These are phyloP conservation scores for Diarsia dahlii DNA, from an alignment of 2,888 invertebrate genomes.

Conservation along the genomic window DNA sequence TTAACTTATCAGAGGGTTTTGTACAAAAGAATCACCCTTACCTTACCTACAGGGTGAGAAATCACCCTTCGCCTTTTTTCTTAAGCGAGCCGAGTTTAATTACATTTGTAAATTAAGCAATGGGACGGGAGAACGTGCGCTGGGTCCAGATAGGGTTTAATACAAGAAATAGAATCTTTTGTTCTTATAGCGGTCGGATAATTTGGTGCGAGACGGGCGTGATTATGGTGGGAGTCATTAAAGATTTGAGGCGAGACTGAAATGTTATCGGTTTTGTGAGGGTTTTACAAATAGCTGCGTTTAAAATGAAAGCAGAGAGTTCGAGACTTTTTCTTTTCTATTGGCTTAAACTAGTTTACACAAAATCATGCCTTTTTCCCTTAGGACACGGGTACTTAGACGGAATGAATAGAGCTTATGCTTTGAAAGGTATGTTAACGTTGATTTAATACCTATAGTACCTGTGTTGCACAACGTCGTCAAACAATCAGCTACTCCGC, in stretches of 20 bases:
- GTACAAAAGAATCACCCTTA: constrained; percentile 61
- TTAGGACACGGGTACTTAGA: no score
- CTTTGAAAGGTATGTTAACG: no score
- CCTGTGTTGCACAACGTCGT: no score
- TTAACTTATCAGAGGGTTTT: constrained; percentile 65
- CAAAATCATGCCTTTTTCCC: not conserved
- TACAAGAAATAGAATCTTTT: constrained; percentile 67
- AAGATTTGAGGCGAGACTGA: constrained; percentile 40
- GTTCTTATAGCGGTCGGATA: constrained; percentile 54
- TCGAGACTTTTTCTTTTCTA: not conserved
- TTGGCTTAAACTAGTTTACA: not conserved
- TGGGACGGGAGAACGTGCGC: constrained; percentile 64
- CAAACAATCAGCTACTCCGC: no score
- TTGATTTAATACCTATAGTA: no score
- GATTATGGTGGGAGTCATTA: constrained; percentile 56
- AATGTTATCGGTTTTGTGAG: constrained; percentile 34
- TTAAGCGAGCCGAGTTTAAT: constrained; percentile 62
- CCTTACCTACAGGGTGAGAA: constrained; percentile 61
- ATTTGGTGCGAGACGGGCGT: constrained; percentile 56
- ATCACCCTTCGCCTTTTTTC: constrained; percentile 63
- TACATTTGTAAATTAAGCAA: constrained; percentile 71
- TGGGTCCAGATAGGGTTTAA: constrained; percentile 58
- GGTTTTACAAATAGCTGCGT: constrained; percentile 20
- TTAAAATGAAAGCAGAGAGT: not conserved
- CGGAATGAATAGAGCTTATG: no score